Evolutionary conservation across 2,113 vertebrate genomes (phyloP).

Genomic region (Ceyx margarethae): DNA sequence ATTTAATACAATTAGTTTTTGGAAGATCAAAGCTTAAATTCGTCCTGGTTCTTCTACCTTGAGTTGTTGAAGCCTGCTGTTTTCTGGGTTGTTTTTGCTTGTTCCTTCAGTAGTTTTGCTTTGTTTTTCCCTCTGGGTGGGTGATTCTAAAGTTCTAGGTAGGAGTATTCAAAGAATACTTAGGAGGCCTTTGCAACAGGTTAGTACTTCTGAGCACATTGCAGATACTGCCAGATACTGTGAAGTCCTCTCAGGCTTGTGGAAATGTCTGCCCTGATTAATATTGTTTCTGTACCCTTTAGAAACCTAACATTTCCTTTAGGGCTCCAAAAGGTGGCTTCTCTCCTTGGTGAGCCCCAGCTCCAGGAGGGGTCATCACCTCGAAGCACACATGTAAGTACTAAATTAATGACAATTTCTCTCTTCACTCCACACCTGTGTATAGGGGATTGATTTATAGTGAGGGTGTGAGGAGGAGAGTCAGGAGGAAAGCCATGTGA

Average conservation of each 20-base stretch:
- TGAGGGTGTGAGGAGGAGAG: neutral
- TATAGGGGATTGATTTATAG: neutral
- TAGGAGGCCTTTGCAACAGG: neutral
- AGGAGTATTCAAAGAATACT: neutral
- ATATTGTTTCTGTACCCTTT: neutral
- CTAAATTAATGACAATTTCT: neutral
- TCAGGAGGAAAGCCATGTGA: neutral
- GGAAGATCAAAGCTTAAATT: conserved; percentile 50
- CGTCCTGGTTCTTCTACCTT: neutral
- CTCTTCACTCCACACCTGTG: neutral
- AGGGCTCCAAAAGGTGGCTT: neutral
- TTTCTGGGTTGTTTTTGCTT: conserved; percentile 1
- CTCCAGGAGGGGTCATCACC: neutral
- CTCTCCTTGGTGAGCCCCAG: neutral
- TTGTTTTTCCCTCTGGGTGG: neutral
- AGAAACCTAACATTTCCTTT: neutral
- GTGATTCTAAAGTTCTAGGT: neutral
- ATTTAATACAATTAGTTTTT: conserved; percentile 33
- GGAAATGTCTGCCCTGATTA: neutral
- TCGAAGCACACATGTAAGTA: neutral
- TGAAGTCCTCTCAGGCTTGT: neutral
- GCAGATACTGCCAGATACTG: neutral
- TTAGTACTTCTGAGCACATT: neutral
- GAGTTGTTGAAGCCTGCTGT: conserved; percentile 1
- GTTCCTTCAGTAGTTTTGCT: neutral